Conservation (phyloP, 2,797 vertebrate species). For the Poeciliopsis paucimaculata region DNA sequence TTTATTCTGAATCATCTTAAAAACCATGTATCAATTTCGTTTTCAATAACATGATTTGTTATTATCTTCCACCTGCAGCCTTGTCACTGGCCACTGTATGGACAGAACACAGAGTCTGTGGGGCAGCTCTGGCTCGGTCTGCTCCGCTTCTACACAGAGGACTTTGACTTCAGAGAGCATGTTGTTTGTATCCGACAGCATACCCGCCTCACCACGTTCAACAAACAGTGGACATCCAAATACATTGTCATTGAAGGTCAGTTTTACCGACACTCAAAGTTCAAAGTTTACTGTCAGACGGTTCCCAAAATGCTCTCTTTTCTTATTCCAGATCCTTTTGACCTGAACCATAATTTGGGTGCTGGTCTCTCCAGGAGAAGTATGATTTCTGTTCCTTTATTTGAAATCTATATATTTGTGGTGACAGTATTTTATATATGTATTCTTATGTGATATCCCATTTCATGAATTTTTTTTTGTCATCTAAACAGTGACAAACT, state of each 20-base stretch:
- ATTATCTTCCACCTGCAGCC: constrained; percentile 75
- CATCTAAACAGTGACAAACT: constrained; percentile 90
- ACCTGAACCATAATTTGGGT: constrained; percentile 96
- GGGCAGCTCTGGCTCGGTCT: constrained; percentile 94
- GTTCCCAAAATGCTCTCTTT: constrained; percentile 10
- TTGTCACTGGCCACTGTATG: constrained; percentile 85
- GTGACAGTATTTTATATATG: not conserved
- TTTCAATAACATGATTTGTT: not conserved
- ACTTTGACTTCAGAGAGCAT: constrained; percentile 95
- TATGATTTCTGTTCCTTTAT: constrained; percentile 68
- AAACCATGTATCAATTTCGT: not conserved
- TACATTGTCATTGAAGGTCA: constrained; percentile 97
- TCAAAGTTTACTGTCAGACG: not conserved
- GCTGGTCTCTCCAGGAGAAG: constrained; percentile 96
- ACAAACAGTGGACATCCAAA: constrained; percentile 98
- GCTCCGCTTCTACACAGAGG: constrained; percentile 94
- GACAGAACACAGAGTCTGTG: constrained; percentile 88
- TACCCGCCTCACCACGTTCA: constrained; percentile 91
- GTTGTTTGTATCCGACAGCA: constrained; percentile 91
- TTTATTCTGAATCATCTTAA: not conserved
- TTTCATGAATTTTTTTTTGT: not conserved
- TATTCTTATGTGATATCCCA: not conserved
- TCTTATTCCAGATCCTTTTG: constrained; percentile 89
- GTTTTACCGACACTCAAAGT: constrained; percentile 1
- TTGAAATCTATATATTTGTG: not conserved